Base-by-base conservation (phyloP, 2,888 invertebrate species). In the Dascillus cervinus region DNA sequence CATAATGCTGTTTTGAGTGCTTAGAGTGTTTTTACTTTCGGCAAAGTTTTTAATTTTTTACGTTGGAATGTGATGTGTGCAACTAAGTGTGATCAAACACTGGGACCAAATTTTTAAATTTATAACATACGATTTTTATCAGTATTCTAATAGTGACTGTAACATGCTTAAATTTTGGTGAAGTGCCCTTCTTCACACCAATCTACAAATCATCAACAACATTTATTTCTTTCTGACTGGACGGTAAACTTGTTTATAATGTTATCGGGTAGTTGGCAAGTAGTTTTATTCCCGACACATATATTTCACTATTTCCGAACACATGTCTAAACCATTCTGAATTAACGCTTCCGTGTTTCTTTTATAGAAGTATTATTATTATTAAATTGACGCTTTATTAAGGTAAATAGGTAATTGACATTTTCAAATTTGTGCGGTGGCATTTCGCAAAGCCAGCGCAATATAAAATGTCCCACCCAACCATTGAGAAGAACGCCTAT, bases 1-100 rank as follows among this genome's bases (percentile, higher is more conserved):
- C 44, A 47, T 35, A 44, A 50, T 49, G 47, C 40, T 34, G 42
- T 34, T 44, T 42, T 44, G 35, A 43, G 45, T 45, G 47, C 35
- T 39, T 27, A 32, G 30, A 41, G 41, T 41, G 43, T 38, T 36
- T 39, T 37, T 37, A 22, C 26, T 34, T 22, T 37, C 14, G 29
- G 25, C 19, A n/a, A n/a, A n/a, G n/a, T 24, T 34, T 30, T 20
- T 5, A 13, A 34, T 25, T 22, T 19, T 13, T 26, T 13, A 26
- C 26, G 32, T 13, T 34, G 38, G 29, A 23, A 38, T 38, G 38
- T 38, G 38, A 38, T 31, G 26, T 10, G 26, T 13, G 23, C 13
- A 26, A 29, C 25, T 23, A 17, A 22, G 37, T 33, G 38, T 30
- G 22, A 33, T 26, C 17, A 30, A 29, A 26, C 23, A 14, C 22